Evolutionary conservation across 2,888 invertebrate species (phyloP), one percentile per base, ranked within the genome.

Genomic region (Apoda limacodes): DNA sequence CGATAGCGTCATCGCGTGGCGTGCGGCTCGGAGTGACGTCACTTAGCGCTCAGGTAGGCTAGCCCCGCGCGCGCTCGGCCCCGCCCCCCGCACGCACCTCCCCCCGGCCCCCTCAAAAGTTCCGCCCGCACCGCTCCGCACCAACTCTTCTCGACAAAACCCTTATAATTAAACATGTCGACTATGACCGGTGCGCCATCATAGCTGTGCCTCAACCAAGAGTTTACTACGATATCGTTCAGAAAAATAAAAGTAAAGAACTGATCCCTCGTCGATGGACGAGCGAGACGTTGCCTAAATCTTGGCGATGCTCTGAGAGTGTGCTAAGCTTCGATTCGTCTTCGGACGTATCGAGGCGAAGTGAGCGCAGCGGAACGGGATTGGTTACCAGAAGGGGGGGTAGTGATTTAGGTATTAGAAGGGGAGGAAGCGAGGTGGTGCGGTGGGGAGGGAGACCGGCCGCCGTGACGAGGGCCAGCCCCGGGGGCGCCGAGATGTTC

Each of bases 1-100:
- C 80, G 43, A 66, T 80, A 42, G 86, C 88, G 48, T 85, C 86
- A 47, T 83, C 84, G 45, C 81, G 82, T 49, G 81, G 85, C 78
- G 85, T 91, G 72, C 88, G 92, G 75, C 87, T 92, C 59, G 89
- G 89, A 55, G 85, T 88, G 61, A 86, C 85, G 53, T 85, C 88
- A 55, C 81, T 88, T 59, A 78, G 82, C 60, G 72, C 84, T 61
- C 85, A 85, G 85, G 85, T 85, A 83, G 83, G 85, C 83, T 82
- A 76, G 80, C 74, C 76, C 59, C 80, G 75, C 65, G 74, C 78
- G 65, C 76, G 75, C 48, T 76, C 76, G 61, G 75, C 76, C 52
- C 64, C 68, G 60, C 70, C 66, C 52, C 68, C 52, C 32, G 56
- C 48, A 45, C 60, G 48, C 48, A 52, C 54, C 36, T 55, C 54